Percentiles rank a stretch among this genome's conserved stretches.
Evolutionary conservation across 1,140 invertebrate species (phyloP).

Genomic region (Lordiphosa collinella): DNA sequence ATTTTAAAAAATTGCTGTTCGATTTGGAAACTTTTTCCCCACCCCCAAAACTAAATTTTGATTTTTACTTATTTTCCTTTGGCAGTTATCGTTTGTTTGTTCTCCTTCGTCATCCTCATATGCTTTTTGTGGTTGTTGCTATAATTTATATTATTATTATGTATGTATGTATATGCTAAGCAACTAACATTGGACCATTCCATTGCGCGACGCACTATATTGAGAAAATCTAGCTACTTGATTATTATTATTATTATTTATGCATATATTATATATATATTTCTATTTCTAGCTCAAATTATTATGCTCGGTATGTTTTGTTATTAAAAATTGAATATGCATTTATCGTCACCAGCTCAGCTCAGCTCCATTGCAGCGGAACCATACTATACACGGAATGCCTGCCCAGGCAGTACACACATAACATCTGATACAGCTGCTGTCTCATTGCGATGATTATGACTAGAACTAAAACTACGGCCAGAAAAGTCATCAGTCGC

Average conservation of each 20-base stretch:
- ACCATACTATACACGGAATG: constrained; percentile 62
- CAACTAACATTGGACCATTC: constrained; percentile 77
- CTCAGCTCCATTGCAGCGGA: constrained; percentile 31
- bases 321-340: constrained; percentile 38
- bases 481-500: constrained; percentile 83
- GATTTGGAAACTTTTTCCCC: constrained; percentile 9
- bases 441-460: constrained; percentile 44
- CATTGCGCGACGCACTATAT: constrained; percentile 77
- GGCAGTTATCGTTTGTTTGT: constrained; percentile 70
- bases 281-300: constrained; percentile 23
- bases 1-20: constrained; percentile 32
- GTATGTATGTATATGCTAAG: constrained; percentile 68
- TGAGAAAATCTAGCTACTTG: constrained; percentile 76
- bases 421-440: constrained; percentile 46
- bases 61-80: constrained; percentile 44
- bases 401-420: constrained; percentile 25
- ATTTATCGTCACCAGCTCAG: constrained; percentile 1
- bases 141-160: constrained; percentile 36
- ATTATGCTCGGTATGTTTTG: constrained; percentile 22
- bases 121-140: constrained; percentile 28
- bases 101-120: constrained; percentile 20
- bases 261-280: constrained; percentile 34
- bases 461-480: constrained; percentile 39
- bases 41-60: constrained; percentile 35
- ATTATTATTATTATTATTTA: constrained; percentile 52